Evolutionary conservation across 37 sponge, comb jelly and placozoan species (phyloP).

Genomic region (Tethya wilhelma): DNA sequence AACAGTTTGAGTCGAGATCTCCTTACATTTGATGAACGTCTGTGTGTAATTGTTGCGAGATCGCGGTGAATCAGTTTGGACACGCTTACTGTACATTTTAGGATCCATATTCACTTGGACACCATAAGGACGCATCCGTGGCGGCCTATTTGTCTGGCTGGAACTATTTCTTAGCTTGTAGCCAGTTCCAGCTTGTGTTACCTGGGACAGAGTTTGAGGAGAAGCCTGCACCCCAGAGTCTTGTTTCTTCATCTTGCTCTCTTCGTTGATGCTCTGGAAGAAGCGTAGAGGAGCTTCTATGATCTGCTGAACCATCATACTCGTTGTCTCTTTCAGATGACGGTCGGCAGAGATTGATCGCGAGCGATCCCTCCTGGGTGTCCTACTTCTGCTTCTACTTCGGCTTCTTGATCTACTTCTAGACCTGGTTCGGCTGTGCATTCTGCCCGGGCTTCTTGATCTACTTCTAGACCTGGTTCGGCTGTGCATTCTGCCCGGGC

Average conservation of each 20-base stretch:
- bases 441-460: not conserved
- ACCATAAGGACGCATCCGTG: not conserved
- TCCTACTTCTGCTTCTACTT: not conserved
- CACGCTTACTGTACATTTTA: not conserved
- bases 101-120: conserved; percentile 8
- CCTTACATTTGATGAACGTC: too few relatives aligned
- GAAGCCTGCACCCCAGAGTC: conserved; percentile 5
- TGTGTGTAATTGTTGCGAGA: not conserved
- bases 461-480: not conserved
- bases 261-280: not conserved
- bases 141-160: not conserved
- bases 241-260: too few relatives aligned
- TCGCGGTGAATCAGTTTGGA: conserved; percentile 6
- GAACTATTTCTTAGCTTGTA: conserved; percentile 12
- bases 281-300: not conserved
- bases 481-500: not conserved
- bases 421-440: not conserved
- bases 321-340: not conserved
- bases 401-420: not conserved
- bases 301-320: not conserved
- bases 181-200: conserved; percentile 10
- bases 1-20: too few relatives aligned
- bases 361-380: not conserved
- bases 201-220: not conserved
- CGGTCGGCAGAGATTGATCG: not conserved